Percentiles rank a stretch among this genome's conserved stretches.
Conservation (phyloP, 2,888 invertebrate genomes). For the Patella ulyssiponensis region DNA sequence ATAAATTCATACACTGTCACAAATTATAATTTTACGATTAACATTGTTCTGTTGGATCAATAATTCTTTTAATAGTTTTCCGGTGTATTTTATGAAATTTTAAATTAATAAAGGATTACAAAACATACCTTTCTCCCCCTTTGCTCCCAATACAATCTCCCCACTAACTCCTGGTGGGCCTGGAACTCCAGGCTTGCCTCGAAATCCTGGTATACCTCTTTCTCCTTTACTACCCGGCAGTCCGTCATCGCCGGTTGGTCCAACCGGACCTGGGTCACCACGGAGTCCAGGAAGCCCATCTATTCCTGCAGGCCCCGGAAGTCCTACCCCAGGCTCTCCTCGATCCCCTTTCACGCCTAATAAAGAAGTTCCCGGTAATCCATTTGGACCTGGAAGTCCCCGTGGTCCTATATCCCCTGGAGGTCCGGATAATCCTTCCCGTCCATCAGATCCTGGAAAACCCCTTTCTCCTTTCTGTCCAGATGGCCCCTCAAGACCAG, state of each 20-base stretch:
- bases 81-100: no score
- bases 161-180: conserved; percentile 26
- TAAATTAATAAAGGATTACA: not conserved
- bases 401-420: conserved; percentile 37
- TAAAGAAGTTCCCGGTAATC: conserved; percentile 15
- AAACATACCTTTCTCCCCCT: conserved; percentile 25
- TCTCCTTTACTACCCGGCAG: conserved; percentile 19
- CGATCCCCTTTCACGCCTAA: conserved; percentile 20
- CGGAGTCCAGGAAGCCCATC: conserved; percentile 14
- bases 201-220: conserved; percentile 23
- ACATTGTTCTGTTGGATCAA: no score
- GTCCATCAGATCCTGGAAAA: conserved; percentile 33
- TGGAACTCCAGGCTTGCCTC: conserved; percentile 23
- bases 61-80: not conserved
- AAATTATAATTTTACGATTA: no score
- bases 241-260: conserved; percentile 17
- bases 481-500: not conserved
- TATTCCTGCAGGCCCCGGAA: conserved; percentile 8
- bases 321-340: conserved; percentile 21
- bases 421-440: conserved; percentile 43
- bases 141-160: conserved; percentile 23
- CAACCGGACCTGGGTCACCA: conserved; percentile 15
- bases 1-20: no score
- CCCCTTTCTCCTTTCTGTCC: conserved; percentile 18
- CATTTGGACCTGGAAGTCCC: conserved; percentile 42